Evolutionary conservation across 1,140 invertebrate genomes (phyloP).

Genomic region (Camponotus vicinus): DNA sequence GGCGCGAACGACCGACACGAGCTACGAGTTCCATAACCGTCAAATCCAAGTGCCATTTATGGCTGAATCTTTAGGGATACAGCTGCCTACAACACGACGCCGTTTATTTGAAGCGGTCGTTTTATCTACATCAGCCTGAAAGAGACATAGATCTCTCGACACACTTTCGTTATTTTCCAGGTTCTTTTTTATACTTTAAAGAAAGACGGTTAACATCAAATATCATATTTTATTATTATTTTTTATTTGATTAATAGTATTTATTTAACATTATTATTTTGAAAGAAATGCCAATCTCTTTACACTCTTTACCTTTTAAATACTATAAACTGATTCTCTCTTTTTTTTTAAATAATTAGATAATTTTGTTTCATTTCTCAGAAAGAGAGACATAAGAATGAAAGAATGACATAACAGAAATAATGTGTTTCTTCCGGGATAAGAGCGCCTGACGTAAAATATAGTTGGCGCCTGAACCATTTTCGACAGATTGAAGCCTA

Average conservation of each 20-base stretch:
- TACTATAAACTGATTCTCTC: background rate
- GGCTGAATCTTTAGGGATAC: slow-evolving; percentile 77
- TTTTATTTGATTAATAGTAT: background rate
- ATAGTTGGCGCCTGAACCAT: background rate
- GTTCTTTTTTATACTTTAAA: background rate
- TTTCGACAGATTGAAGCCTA: background rate
- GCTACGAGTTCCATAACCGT: slow-evolving; percentile 83
- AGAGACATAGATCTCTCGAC: slow-evolving; percentile 8
- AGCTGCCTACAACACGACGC: slow-evolving; percentile 71
- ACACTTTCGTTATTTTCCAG: background rate
- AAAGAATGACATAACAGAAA: background rate
- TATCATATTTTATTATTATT: background rate
- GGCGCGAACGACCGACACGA: slow-evolving; percentile 82
- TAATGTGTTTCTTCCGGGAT: background rate
- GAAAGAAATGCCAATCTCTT: background rate
- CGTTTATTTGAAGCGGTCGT: slow-evolving; percentile 78
- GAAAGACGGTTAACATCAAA: background rate
- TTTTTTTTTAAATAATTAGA: background rate
- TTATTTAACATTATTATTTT: background rate
- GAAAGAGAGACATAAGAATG: too few species aligned
- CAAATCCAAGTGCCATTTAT: slow-evolving; percentile 83
- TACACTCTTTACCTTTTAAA: background rate
- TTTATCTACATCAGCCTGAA: slow-evolving; percentile 45
- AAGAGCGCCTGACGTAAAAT: background rate
- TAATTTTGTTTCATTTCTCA: background rate